Base-by-base conservation (phyloP, 2,888 invertebrate species). In the Nemapogon koenigi region DNA sequence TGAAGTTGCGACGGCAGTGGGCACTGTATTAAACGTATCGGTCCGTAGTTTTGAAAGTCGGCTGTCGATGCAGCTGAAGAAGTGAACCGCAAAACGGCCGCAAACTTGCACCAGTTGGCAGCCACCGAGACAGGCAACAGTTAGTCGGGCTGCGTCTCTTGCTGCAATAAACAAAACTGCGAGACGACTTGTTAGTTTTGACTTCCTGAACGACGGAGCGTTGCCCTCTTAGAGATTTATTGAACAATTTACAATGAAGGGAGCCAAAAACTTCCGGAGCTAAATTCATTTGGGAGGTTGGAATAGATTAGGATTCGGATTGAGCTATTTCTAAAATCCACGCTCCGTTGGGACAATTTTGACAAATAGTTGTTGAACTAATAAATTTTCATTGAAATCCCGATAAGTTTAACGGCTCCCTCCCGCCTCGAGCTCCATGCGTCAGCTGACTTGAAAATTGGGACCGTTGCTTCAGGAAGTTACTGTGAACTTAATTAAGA, bases 301-400 rank as follows among this genome's bases (percentile, higher is more conserved):
- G 19, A 33, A 28, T 11, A 11, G 11, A 33, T 33, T 33, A 33
- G 19, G 31, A 33, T 19, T 33, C 19, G 33, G 33, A 19, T 33
- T 33, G 33, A 33, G 33, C 33, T 33, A 33, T 33, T 33, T 19
- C 33, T 33, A 33, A 33, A 33, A 33, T 33, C 33, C 19, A 33
- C 33, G 31, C 11, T 30, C 22, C 33, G 8, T 16, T 11, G 18
- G 32, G 67, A 65, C 63, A 64, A 71, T 69, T 75, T 67, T 73
- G 72, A 75, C 72, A 70, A 75, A 73, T 75, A 76, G 73, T 75
- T 64, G 57, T 35, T 58, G 59, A 59, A 65, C 64, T 69, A 72
- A 75, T 75, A 72, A 70, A 75, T 75, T 75, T 70, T 62, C 71
- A 70, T 69, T 69, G 70, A 71, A 69, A 65, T 61, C 67, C 66